A percentile compares a stretch with the other conserved stretches of the same genome.
phyloP scores from a whole-genome alignment of 2,113 vertebrate species.

The Pantherophis guttatus region DNA sequence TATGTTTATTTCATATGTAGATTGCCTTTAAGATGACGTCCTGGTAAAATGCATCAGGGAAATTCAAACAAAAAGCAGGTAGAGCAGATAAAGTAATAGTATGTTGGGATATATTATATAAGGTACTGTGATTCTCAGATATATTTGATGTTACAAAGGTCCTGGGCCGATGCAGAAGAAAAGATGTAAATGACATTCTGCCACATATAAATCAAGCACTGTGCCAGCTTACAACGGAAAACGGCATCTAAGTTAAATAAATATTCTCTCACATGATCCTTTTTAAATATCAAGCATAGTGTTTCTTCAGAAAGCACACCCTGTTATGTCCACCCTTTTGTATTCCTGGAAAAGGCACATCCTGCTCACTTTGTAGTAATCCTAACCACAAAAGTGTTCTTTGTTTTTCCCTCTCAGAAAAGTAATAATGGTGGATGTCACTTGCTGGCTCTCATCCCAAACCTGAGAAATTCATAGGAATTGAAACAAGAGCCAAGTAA shows the following conservation, averaged over 20 bases:
- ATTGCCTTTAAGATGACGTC: slow-evolving; percentile 6
- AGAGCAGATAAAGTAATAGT: background rate
- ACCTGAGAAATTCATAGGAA: background rate
- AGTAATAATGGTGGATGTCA: background rate
- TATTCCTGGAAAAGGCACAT: background rate
- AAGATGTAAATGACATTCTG: slow-evolving; percentile 29
- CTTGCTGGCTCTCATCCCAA: background rate
- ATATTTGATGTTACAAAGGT: slow-evolving; percentile 18
- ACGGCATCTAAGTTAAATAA: background rate
- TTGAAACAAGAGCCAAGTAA: background rate
- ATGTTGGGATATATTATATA: background rate
- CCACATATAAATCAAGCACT: background rate
- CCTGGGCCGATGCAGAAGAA: slow-evolving; percentile 16
- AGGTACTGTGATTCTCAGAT: background rate
- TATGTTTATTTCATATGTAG: background rate
- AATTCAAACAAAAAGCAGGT: background rate
- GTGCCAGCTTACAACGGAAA: background rate
- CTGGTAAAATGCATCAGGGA: background rate
- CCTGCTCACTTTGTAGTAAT: background rate
- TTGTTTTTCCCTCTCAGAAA: background rate
- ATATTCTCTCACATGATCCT: background rate
- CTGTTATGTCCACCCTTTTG: background rate
- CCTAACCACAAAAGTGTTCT: background rate
- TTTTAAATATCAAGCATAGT: background rate
- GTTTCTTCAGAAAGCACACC: background rate